Evolutionary conservation across 1,140 invertebrate genomes (phyloP), one percentile per base, ranked within the genome.

Genomic region (Dysdera silvatica): DNA sequence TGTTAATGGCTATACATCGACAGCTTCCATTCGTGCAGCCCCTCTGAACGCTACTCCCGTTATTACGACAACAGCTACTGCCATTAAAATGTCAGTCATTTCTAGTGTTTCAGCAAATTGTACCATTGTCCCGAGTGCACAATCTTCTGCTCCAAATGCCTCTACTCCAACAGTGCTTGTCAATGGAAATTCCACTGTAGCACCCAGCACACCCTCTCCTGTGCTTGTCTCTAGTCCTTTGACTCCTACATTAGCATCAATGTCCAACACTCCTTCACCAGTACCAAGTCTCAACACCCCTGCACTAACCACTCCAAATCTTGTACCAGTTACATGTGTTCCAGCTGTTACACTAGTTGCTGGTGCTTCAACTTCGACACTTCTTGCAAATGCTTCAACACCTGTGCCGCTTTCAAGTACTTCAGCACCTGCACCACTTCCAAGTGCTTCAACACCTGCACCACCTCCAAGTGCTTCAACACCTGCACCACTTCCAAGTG

Each of bases 1-100:
- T n/a, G 43, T 32, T 24, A 29, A 18, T 28, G 10, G 24, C 24
- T 16, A 41, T 52, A 23, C 57, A 40, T 26, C 10, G 5, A 41
- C 28, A 56, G 6, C 28, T 23, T 59, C 16, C 24, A 10, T 32
- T 57, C 4, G 23, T 10, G 8, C 1, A 14, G n/a, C 28, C 29
- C 5, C 31, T 20, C 5, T 31, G 26, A 28, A 47, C 5, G 8
- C 53, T 26, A 56, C 14, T 26, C 14, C 31, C 10, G 16, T 16
- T 59, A n/a, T 56, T 5, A 59, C 41, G 16, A n/a, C n/a, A n/a
- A n/a, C n/a, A n/a, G 49, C 51, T 12, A 53, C 62, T 37, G 47
- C 54, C 14, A 58, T 65, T 4, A 65, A 65, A 58, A 53, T 45
- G 35, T 65, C 54, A 23, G 55, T 66, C 26, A 57, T 54, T 43